phyloP scores from a whole-genome alignment of 1,140 invertebrate species.

The Drosophila miranda region DNA sequence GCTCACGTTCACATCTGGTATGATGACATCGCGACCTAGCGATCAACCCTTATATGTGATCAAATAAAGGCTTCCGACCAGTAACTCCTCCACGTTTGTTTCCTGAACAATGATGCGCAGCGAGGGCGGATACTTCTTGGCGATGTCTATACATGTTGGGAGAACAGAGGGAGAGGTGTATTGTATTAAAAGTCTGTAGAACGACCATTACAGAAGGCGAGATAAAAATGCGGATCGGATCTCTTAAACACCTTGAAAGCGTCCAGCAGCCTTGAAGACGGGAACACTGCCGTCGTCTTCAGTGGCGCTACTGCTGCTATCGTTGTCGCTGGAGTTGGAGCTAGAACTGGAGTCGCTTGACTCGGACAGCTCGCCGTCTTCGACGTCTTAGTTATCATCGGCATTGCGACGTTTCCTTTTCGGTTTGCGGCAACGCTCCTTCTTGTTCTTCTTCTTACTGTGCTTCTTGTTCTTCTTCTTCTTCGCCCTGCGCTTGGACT shows the following conservation, averaged over 20 bases:
- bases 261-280: constrained; percentile 70
- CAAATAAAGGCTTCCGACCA: constrained; percentile 91
- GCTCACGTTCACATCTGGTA: constrained; percentile 91
- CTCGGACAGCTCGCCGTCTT: constrained; percentile 64
- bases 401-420: constrained; percentile 44
- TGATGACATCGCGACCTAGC: constrained; percentile 90
- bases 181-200: background rate
- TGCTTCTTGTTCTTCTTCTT: constrained; percentile 38
- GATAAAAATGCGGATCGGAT: constrained; percentile 71
- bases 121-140: constrained; percentile 91
- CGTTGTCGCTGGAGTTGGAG: constrained; percentile 35
- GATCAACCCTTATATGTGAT: constrained; percentile 93
- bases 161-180: background rate
- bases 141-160: constrained; percentile 84
- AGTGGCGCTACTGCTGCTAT: constrained; percentile 25
- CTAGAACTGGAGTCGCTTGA: constrained; percentile 46
- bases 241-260: constrained; percentile 74
- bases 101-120: constrained; percentile 93
- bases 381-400: constrained; percentile 23
- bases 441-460: constrained; percentile 51
- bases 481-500: constrained; percentile 58
- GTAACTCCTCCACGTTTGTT: constrained; percentile 87
- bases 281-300: constrained; percentile 75
- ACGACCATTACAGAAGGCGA: background rate
- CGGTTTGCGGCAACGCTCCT: constrained; percentile 31